Base-by-base conservation (phyloP, 1,140 invertebrate genomes). In the Pissodes strobi region DNA sequence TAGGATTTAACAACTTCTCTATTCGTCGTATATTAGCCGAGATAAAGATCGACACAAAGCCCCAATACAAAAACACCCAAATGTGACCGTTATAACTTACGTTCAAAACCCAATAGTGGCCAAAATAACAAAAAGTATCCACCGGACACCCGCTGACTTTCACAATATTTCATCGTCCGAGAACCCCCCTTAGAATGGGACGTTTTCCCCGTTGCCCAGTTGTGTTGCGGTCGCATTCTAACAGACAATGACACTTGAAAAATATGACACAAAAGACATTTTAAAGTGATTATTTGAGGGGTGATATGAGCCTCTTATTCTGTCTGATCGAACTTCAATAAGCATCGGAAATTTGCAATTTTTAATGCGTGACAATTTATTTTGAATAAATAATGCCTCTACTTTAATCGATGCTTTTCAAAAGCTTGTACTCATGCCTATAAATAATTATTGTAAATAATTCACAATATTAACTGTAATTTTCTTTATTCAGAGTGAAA, bases 81-180 rank as follows among this genome's bases (percentile, higher is more conserved):
- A 23, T 51, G 49, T 18, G 22, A 41, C 58, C 58, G 58, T 61
- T 61, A 61, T 25, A 61, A 51, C 48, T 61, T 61, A 49, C 15
- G 45, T 41, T 39, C 45, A 51, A 61, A 61, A 49, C 58, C 58
- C 46, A 41, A 61, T 61, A 61, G 58, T 61, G 58, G 58, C 58
- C 58, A 53, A 61, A 61, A 51, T 61, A 61, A 61, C 58, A 61
- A 61, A 61, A 61, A 49, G 58, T 61, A 61, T 61, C 45, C 15
- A 30, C 30, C 25, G 58, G 58, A 37, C 58, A 23, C 58, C 45
- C 34, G 58, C 58, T 61, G 58, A 52, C 48, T 39, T 61, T 59
- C 41, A 48, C 43, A 46, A 59, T 59, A 45, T 19, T 59, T 48
- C 43, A 34, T 48, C 15, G 23, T 41, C 15, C 27, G 23, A 17